Percentiles rank a stretch among this genome's conserved stretches.
phyloP scores from a whole-genome alignment of 2,888 invertebrate species.

The Apotomis turbidana region DNA sequence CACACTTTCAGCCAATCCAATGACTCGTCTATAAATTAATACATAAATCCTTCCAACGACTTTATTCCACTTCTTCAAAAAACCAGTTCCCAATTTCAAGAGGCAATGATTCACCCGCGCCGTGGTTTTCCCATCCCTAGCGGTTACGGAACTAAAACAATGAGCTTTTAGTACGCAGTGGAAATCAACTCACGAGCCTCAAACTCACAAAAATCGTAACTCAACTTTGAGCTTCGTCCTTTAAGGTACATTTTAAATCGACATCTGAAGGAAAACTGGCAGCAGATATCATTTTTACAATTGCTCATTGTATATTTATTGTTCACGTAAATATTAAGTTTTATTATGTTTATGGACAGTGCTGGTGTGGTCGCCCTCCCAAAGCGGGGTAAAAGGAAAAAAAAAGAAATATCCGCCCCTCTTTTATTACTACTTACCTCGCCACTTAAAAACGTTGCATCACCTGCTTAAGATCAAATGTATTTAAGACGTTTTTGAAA shows the following conservation, averaged over 20 bases:
- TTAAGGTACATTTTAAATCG: constrained; percentile 47
- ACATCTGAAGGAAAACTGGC: constrained; percentile 52
- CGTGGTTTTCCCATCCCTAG: constrained; percentile 62
- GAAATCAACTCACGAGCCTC: constrained; percentile 48
- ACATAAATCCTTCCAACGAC: not conserved
- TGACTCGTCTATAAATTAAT: not conserved
- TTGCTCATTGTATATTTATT: constrained; percentile 77
- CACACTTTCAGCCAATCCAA: no score
- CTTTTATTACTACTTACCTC: constrained; percentile 34
- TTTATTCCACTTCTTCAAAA: not conserved
- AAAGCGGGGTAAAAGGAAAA: constrained; percentile 58
- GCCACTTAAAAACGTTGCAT: constrained; percentile 10
- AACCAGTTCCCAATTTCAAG: not conserved
- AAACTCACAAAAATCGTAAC: constrained; percentile 45
- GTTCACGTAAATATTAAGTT: constrained; percentile 78
- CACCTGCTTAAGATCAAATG: not conserved
- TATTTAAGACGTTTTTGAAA: constrained; percentile 16
- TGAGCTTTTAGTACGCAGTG: constrained; percentile 64
- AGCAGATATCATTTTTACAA: constrained; percentile 64
- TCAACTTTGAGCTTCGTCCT: constrained; percentile 40
- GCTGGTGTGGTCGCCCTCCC: constrained; percentile 80
- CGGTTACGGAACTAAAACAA: constrained; percentile 71
- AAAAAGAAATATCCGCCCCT: constrained; percentile 68
- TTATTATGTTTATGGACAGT: constrained; percentile 80
- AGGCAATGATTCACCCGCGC: constrained; percentile 3